Percentiles rank a stretch among this genome's conserved stretches.
Conservation (phyloP, 1,140 invertebrate genomes). For the Drosophila orena region DNA sequence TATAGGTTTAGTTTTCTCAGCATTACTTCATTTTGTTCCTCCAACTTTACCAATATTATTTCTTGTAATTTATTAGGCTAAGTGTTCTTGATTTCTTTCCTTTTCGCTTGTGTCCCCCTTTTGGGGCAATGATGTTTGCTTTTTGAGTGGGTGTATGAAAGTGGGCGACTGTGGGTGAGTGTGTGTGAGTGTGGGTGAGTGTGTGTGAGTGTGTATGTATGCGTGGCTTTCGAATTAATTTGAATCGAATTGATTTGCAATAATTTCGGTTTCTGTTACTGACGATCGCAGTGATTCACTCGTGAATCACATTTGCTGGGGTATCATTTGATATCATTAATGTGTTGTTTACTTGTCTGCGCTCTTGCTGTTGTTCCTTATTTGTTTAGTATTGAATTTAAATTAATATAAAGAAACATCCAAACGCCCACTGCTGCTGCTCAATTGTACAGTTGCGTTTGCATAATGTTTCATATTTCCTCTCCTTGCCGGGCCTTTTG, state of each 20-base stretch:
- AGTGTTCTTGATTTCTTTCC: constrained; percentile 48
- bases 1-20: constrained; percentile 17
- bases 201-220: constrained; percentile 2
- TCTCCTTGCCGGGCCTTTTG: neutral
- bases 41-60: constrained; percentile 40
- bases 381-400: constrained; percentile 76
- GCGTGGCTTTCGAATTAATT: constrained; percentile 3
- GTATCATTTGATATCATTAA: constrained; percentile 33
- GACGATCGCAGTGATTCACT: constrained; percentile 39
- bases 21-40: constrained; percentile 10
- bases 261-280: constrained; percentile 8
- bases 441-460: neutral
- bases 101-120: neutral
- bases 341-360: constrained; percentile 23
- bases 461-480: neutral
- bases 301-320: constrained; percentile 51
- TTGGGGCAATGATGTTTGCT: constrained; percentile 23
- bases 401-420: constrained; percentile 78
- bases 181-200: constrained; percentile 7
- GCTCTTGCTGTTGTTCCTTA: constrained; percentile 43
- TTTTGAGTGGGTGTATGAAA: constrained; percentile 14
- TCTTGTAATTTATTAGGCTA: constrained; percentile 69
- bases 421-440: constrained; percentile 5
- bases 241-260: constrained; percentile 19
- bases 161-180: constrained; percentile 10